Conservation (phyloP, 2,113 vertebrate species). For the Laterallus jamaicensis region DNA sequence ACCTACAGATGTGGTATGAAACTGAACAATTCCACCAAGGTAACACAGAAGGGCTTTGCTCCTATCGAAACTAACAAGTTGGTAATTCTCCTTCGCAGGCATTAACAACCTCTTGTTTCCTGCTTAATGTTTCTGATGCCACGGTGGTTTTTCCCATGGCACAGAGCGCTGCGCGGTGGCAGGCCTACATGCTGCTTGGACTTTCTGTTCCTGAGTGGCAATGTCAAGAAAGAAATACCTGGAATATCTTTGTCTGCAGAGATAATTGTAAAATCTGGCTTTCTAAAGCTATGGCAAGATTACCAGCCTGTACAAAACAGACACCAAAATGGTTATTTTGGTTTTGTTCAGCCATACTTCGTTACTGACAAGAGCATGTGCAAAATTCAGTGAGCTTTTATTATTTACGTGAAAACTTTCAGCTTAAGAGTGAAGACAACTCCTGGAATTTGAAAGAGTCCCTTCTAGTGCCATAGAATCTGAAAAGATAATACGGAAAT, state of each 20-base stretch:
- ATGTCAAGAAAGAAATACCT: background rate
- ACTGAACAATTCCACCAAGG: constrained; percentile 86
- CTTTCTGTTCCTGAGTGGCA: background rate
- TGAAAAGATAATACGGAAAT: background rate
- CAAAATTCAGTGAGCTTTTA: background rate
- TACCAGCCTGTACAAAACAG: background rate
- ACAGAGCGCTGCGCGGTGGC: background rate
- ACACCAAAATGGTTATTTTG: background rate
- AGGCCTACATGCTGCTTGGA: background rate
- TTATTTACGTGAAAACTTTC: background rate
- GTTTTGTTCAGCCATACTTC: background rate
- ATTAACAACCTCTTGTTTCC: background rate
- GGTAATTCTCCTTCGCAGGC: background rate
- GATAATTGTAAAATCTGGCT: background rate
- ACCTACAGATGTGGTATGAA: constrained; percentile 94
- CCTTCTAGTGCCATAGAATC: background rate
- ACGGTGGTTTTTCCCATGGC: background rate
- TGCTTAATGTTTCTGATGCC: background rate
- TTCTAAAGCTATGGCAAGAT: background rate
- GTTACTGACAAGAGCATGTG: background rate
- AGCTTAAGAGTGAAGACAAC: background rate
- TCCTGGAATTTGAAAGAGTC: background rate
- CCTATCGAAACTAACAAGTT: background rate
- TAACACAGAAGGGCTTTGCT: constrained; percentile 41
- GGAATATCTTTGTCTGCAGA: background rate